A percentile compares a stretch with the other conserved stretches of the same genome.
Evolutionary conservation across 1,140 invertebrate genomes (phyloP).

Genomic region (Drosophila arawakana): DNA sequence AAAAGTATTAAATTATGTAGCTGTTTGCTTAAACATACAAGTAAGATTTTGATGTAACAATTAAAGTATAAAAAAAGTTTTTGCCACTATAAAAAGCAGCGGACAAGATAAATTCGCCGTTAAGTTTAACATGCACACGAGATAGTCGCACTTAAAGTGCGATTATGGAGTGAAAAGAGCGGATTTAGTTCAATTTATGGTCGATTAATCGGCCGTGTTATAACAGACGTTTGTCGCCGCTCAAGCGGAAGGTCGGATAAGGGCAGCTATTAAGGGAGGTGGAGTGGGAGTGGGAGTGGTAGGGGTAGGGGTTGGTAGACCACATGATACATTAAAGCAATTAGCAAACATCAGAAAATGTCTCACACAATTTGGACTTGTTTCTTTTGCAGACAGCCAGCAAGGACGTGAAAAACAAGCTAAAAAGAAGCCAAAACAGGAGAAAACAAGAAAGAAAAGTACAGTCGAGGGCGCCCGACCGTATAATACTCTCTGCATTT

Average conservation of each 20-base stretch:
- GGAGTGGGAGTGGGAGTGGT: neutral
- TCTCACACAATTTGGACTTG: constrained; percentile 38
- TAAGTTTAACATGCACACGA: neutral
- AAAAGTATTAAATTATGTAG: neutral
- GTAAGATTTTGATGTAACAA: too few relatives aligned
- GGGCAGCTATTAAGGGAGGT: neutral
- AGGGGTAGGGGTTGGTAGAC: neutral
- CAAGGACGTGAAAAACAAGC: neutral
- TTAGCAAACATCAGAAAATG: constrained; percentile 48
- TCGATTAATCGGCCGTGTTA: constrained; percentile 4
- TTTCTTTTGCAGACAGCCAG: constrained; percentile 57
- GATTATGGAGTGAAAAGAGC: neutral
- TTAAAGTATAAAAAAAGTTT: neutral
- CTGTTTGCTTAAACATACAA: too few relatives aligned
- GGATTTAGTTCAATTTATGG: constrained; percentile 8
- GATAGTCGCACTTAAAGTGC: neutral
- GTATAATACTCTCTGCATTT: too few relatives aligned
- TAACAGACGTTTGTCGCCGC: neutral
- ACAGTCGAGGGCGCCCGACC: too few relatives aligned
- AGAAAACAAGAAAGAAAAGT: too few relatives aligned
- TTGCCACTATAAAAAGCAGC: neutral
- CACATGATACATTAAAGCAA: constrained; percentile 70
- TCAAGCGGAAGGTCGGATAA: constrained; percentile 10
- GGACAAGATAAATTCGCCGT: neutral
- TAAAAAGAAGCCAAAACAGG: neutral